A percentile compares a stretch with the other conserved stretches of the same genome.
Evolutionary conservation across 2,888 invertebrate species (phyloP).

Genomic region (Chloroclystis v-ata): DNA sequence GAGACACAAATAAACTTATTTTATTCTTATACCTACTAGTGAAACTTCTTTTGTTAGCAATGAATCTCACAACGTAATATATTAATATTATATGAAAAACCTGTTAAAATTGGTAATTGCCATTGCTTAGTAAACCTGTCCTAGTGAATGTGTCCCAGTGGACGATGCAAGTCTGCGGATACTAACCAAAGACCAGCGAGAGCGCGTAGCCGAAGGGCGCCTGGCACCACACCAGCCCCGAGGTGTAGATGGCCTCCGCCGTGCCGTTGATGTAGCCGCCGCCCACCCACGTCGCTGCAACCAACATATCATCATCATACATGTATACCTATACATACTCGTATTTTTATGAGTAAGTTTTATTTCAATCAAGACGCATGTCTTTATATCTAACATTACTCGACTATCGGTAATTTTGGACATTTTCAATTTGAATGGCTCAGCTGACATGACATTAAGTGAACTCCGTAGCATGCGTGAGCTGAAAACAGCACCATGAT

Average conservation of each 20-base stretch:
- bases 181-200: conserved; percentile 93
- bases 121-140: too few relatives aligned
- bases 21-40: too few relatives aligned
- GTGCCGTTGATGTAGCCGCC: conserved; percentile 99
- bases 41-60: too few relatives aligned
- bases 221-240: conserved; percentile 97
- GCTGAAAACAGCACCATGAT: background rate
- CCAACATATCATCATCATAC: conserved; percentile 14
- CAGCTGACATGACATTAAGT: background rate
- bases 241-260: conserved; percentile 96
- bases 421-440: background rate
- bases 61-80: too few relatives aligned
- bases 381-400: background rate
- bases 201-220: conserved; percentile 99
- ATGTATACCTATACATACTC: too few relatives aligned
- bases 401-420: too few relatives aligned
- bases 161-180: background rate
- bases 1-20: too few relatives aligned
- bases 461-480: too few relatives aligned
- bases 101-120: too few relatives aligned
- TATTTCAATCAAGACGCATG: too few relatives aligned
- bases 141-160: background rate
- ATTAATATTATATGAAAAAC: too few relatives aligned
- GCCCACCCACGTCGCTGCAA: conserved; percentile 98
- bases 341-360: too few relatives aligned